phyloP scores from a whole-genome alignment of 2,888 invertebrate species.

The Miltochrista miniata region DNA sequence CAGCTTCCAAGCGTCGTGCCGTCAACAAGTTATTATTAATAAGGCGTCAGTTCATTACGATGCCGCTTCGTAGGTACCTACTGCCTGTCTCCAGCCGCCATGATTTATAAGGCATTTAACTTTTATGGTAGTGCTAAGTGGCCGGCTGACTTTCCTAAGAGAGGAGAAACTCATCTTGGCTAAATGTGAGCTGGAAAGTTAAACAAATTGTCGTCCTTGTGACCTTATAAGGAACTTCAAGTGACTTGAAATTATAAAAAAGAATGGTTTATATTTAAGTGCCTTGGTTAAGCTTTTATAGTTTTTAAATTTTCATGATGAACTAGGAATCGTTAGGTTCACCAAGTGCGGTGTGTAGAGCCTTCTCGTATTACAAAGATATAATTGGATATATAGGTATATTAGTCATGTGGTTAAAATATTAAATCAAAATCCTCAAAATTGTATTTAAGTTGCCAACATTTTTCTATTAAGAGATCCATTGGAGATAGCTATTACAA shows the following conservation, averaged over 20 bases:
- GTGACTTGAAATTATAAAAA: conserved; percentile 14
- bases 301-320: no score
- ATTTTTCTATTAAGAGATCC: no score
- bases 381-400: no score
- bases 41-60: conserved; percentile 68
- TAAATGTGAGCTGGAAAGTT: conserved; percentile 73
- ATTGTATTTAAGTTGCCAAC: no score
- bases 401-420: no score
- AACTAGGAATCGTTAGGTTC: no score
- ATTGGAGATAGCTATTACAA: no score
- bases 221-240: conserved; percentile 35
- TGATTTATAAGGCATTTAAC: conserved; percentile 79
- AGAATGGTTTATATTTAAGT: no score
- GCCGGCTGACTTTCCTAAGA: conserved; percentile 63
- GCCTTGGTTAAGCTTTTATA: no score
- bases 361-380: no score
- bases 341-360: no score
- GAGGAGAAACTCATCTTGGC: conserved; percentile 65
- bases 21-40: conserved; percentile 60
- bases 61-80: conserved; percentile 32
- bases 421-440: no score
- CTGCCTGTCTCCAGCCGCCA: conserved; percentile 55
- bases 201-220: conserved; percentile 63
- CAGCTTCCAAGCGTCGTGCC: conserved; percentile 40
- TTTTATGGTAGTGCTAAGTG: conserved; percentile 79